Evolutionary conservation across 1,140 invertebrate genomes (phyloP), one percentile per base, ranked within the genome.

Genomic region (Cataglyphis hispanica): DNA sequence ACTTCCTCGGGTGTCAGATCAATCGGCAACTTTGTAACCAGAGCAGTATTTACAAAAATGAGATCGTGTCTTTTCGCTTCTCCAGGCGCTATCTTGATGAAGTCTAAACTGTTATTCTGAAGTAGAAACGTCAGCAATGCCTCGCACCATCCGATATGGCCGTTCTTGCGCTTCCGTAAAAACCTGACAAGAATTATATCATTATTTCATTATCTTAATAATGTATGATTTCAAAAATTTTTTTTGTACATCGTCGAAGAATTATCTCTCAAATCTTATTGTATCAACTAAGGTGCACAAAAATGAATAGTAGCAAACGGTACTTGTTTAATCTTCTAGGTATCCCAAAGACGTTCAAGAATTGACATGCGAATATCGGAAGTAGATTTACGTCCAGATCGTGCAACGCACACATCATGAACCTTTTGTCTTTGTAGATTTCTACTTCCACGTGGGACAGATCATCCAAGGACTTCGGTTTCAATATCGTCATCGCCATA

Each of bases 321-420:
- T 25, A 83, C 78, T 22, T 85, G 22, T 61, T 93, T 92, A 96
- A 96, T 94, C 95, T 86, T 96, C 94, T 81, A 0, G 96, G 94
- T 63, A 96, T 95, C 0, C 94, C 96, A 46, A 95, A 91, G 0
- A 96, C 96, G 43, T 96, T 94, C 4, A 96, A 90, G 67, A 96
- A 93, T 90, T 96, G 96, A 85, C 96, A 96, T 0, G 95, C 95
- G 2, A 96, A 88, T 3, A 94, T 93, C 0, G 94, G 91, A 16
- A 96, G 92, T 72, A 93, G 95, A 87, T 94, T 93, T 0, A 93
- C 84, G 37, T 94, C 87, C 2, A 95, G 87, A 16, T 72, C 86
- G 0, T 6, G 0, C 8, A 93, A 46, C 0, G 58, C 25, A 11
- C n/a, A 69, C 7, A 67, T 86, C 25, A 53, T 70, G 27, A 93